phyloP scores from a whole-genome alignment of 53 echinoderm and acorn worm genomes.

The Astropecten irregularis region DNA sequence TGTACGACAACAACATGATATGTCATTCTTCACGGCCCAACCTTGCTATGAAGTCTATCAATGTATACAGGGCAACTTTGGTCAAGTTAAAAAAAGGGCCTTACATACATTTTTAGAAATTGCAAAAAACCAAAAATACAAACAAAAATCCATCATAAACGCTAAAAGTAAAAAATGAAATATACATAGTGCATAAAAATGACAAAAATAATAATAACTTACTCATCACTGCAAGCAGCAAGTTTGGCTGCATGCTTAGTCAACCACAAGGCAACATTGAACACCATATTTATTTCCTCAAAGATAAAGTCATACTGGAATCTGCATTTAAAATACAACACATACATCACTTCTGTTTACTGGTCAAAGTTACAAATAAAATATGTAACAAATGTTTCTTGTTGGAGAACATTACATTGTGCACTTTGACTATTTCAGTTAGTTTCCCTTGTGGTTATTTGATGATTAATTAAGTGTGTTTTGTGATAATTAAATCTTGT shows the following conservation, averaged over 20 bases:
- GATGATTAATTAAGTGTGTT: too few relatives aligned
- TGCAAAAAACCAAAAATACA: background rate
- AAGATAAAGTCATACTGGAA: constrained; percentile 87
- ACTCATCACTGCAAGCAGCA: constrained; percentile 84
- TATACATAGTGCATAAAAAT: too few relatives aligned
- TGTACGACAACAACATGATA: background rate
- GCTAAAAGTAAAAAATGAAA: too few relatives aligned
- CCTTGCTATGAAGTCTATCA: background rate
- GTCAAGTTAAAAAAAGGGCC: background rate
- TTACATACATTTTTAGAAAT: background rate
- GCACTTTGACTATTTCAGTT: too few relatives aligned
- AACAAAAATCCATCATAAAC: background rate
- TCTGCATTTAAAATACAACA: constrained; percentile 52
- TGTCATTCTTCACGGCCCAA: background rate
- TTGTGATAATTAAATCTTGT: too few relatives aligned
- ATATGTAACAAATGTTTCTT: background rate
- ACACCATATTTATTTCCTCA: constrained; percentile 84
- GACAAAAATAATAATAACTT: too few relatives aligned
- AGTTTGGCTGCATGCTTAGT: constrained; percentile 96
- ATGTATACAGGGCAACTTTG: too few relatives aligned
- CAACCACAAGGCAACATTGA: constrained; percentile 92
- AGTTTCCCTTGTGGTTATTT: too few relatives aligned
- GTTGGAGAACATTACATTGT: background rate
- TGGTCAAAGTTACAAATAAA: background rate
- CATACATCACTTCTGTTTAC: background rate